Base-by-base conservation (phyloP, 2,113 vertebrate species). In the Phalacrocorax pelagicus region DNA sequence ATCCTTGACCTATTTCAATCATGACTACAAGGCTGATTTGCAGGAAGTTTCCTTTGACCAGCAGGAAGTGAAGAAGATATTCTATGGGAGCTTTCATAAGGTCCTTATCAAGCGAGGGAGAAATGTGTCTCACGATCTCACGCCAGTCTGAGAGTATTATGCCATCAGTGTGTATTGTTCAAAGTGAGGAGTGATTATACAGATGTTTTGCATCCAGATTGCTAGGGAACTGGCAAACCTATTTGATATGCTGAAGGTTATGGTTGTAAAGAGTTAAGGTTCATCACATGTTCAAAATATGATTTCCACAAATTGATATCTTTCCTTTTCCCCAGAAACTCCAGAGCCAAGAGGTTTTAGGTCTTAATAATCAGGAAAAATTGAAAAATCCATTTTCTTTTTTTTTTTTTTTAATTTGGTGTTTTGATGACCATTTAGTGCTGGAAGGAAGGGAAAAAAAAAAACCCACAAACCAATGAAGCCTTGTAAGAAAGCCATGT, bases 81-180 rank as follows among this genome's bases (percentile, higher is more conserved):
- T 99, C 98, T 99, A 99, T 30, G 99, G 99, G 73, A 99, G 99
- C 85, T 99, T 99, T 93, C 99, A 99, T 92, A 99, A 99, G 99
- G 99, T 99, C 67, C 89, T 93, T 96, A 81, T 86, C 74, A 61
- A 67, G 47, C 90, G 44, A 71, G 77, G 77, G 75, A 91, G 80
- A 86, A 92, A 65, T 7, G 72, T 72, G 61, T 29, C 74, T 92
- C 74, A 44, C 0, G 2, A 15, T 66, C 46, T 80, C 62, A 20
- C 34, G 46, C 58, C 71, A 44, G 17, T 67, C 46, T 66, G 73
- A 70, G 66, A 73, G 5, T 54, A 12, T 63, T 69, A 11, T 88
- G 79, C 32, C 79, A 74, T 65, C 52, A 62, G 4, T 63, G 49
- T 42, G 36, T 69, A 17, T 52, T 42, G 26, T n/a, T 75, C 62